Base-by-base conservation (phyloP, 92 coral and sea anemone species). In the Chrysogorgia sp. region DNA sequence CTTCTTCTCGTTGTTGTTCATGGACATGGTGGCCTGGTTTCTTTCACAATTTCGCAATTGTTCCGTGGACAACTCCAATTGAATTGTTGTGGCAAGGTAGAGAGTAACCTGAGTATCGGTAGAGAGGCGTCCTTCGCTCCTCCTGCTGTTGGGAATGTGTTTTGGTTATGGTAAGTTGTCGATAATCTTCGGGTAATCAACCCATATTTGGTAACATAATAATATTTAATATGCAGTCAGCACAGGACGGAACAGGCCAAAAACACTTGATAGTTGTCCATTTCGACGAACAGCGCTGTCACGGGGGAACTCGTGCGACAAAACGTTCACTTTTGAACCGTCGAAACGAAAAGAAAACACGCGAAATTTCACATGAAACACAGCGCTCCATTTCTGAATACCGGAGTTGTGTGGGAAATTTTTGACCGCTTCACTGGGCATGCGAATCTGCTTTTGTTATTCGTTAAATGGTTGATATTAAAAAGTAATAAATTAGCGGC, bases 171-270 rank as follows among this genome's bases (percentile, higher is more conserved):
- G 34, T 72, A 15, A n/a, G 34, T 32, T 34, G 28, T 28, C 28
- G 33, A 4, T 72, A 53, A 72, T 72, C 79, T 21, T 34, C 65
- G 21, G 8, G 63, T 53, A 72, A 35, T 37, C 33, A 56, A 32
- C 24, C 79, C 79, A 31, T 72, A 72, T 72, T 48, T 31, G 79
- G 79, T 32, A 20, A 72, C 34, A n/a, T n/a, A n/a, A n/a, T n/a
- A n/a, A n/a, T 8, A 72, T 52, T 69, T 52, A 72, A 53, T 72
- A 72, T 72, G 65, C 65, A 72, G 31, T 32, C 23, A n/a, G 4
- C 3, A 53, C 58, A 47, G 53, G 53, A 47, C 53, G 53, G 53
- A 47, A 47, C 53, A 6, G 2, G n/a, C 12, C 10, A 7, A 47
- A 47, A 47, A 47, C 53, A 47, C 53, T 47, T 15, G 53, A 47